Evolutionary conservation across 2,113 vertebrate species (phyloP), one percentile per base, ranked within the genome.

Genomic region (Baryphthengus martii): DNA sequence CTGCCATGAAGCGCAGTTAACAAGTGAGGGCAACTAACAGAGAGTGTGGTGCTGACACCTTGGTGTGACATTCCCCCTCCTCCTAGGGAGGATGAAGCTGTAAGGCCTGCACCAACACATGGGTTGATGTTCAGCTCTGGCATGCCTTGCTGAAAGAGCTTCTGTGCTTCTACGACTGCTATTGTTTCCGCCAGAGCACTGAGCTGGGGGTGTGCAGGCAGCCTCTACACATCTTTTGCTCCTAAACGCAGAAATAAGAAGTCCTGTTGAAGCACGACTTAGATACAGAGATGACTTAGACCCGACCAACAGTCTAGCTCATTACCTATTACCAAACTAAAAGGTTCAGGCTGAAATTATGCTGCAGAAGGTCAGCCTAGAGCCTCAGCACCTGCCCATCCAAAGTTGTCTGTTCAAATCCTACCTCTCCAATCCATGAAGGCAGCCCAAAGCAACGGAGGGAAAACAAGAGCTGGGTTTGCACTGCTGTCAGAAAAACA

Each of bases 51-150:
- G 52, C 39, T 91, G 47, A 74, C 72, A 82, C 52, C 53, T 13
- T 19, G n/a, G 20, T 25, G 21, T 17, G 65, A 31, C 5, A 10
- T 45, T 75, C 72, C 49, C 66, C 76, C 45, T 71, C 62, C 50
- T 56, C 65, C 39, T 16, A n/a, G 24, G n/a, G 39, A 52, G 25
- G 47, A 45, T 13, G 24, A 79, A 75, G 23, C 52, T 80, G 5
- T 37, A 52, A 84, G 17, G 19, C 8, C 25, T 25, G 25, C 35
- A 80, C n/a, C 19, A 75, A 65, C 24, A 52, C 0, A 0, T 11
- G 21, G 35, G 53, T 31, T 70, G 31, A 44, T 2, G 13, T 31
- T 37, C 86, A 88, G 71, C 44, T 86, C 72, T n/a, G 31, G 31
- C 49, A 80, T 0, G 15, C 31, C 40, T 62, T 76, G 25, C 50